Conservation (phyloP, 2,113 vertebrate genomes). For the Daboia siamensis region DNA sequence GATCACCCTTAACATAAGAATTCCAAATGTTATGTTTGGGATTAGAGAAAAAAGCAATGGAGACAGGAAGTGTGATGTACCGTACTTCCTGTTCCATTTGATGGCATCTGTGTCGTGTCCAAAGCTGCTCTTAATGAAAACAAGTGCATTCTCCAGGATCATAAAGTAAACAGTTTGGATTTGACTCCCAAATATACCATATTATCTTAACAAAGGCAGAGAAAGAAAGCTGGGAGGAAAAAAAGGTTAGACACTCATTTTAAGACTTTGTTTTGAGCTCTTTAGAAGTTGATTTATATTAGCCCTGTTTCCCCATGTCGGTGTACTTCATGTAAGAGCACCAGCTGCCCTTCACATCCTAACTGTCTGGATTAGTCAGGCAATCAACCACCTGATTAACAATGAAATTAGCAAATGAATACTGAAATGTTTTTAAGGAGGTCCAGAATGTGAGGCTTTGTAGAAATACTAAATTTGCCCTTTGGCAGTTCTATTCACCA, state of each 20-base stretch:
- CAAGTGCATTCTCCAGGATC: neutral
- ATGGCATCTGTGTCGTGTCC: neutral
- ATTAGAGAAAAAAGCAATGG: neutral
- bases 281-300: slow-evolving; percentile 65
- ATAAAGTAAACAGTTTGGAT: slow-evolving; percentile 12
- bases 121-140: slow-evolving; percentile 12
- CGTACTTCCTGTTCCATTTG: neutral
- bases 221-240: slow-evolving; percentile 42
- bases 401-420: slow-evolving; percentile 70
- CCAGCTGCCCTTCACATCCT: slow-evolving; percentile 67
- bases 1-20: neutral
- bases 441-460: slow-evolving; percentile 64
- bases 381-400: slow-evolving; percentile 71
- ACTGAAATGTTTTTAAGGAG: slow-evolving; percentile 73
- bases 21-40: neutral
- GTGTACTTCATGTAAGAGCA: slow-evolving; percentile 62
- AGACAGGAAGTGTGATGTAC: neutral
- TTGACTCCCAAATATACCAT: neutral
- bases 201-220: slow-evolving; percentile 48
- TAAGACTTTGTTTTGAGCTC: slow-evolving; percentile 58
- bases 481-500: slow-evolving; percentile 67
- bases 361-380: slow-evolving; percentile 72
- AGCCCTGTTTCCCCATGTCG: slow-evolving; percentile 59
- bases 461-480: slow-evolving; percentile 58
- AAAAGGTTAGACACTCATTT: slow-evolving; percentile 40